A percentile compares a stretch with the other conserved stretches of the same genome.
Conservation (phyloP, 1,140 invertebrate genomes). For the Drosophila funebris region DNA sequence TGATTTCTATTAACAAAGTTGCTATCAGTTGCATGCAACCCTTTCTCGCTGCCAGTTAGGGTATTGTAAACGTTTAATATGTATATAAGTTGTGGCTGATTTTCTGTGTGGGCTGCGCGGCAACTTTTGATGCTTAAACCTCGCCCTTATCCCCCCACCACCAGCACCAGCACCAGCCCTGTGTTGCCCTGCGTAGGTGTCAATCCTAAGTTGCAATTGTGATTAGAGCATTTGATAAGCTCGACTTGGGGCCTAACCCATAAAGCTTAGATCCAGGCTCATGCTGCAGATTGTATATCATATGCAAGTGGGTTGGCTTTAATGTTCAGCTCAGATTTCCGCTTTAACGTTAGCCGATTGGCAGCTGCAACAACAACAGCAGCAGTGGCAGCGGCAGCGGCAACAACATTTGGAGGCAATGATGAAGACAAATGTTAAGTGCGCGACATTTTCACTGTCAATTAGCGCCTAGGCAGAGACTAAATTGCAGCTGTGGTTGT, state of each 20-base stretch:
- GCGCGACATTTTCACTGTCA: constrained; percentile 76
- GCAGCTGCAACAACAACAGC: not conserved
- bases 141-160: constrained; percentile 4
- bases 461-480: constrained; percentile 57
- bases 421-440: constrained; percentile 76
- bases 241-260: constrained; percentile 12
- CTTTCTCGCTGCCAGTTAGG: constrained; percentile 6
- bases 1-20: too few species aligned
- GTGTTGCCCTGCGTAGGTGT: constrained; percentile 1
- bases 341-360: constrained; percentile 16
- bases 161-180: not conserved
- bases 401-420: constrained; percentile 49
- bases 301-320: constrained; percentile 47
- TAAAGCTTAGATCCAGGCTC: constrained; percentile 4
- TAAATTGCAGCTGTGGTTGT: constrained; percentile 49
- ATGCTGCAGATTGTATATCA: constrained; percentile 23
- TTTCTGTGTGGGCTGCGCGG: constrained; percentile 56
- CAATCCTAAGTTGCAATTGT: constrained; percentile 38
- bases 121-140: constrained; percentile 60
- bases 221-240: constrained; percentile 46
- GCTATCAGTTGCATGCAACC: not conserved
- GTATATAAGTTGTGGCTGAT: constrained; percentile 32
- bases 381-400: too few species aligned
- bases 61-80: constrained; percentile 43
- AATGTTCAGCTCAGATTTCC: constrained; percentile 32